Percentiles rank a stretch among this genome's conserved stretches.
Conservation (phyloP, 1,140 invertebrate genomes). For the Drosophila murphyi region DNA sequence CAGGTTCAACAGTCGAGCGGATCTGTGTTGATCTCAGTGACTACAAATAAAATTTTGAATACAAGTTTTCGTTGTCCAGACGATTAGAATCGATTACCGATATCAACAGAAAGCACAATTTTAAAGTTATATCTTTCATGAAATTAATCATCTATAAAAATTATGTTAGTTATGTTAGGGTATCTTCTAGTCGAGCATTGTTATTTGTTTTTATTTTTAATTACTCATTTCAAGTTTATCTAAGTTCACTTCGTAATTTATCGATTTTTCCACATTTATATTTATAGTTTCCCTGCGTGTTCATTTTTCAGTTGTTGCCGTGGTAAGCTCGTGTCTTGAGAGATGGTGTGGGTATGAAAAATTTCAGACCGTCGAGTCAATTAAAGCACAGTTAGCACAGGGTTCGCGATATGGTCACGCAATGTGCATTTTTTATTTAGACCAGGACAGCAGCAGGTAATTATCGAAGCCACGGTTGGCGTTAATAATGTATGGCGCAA, state of each 20-base stretch:
- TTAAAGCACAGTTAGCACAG: constrained; percentile 36
- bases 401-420: constrained; percentile 34
- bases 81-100: too few species aligned
- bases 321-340: too few species aligned
- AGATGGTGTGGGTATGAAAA: constrained; percentile 13
- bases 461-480: constrained; percentile 6
- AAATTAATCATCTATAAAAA: too few species aligned
- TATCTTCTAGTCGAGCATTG: too few species aligned
- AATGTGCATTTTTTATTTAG: constrained; percentile 50
- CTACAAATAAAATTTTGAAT: too few species aligned
- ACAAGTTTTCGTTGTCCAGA: too few species aligned
- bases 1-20: too few species aligned
- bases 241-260: constrained; percentile 28
- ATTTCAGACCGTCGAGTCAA: constrained; percentile 31
- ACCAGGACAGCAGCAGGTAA: constrained; percentile 15
- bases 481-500: constrained; percentile 33
- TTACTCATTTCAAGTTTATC: constrained; percentile 17
- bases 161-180: too few species aligned
- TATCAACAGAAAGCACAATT: too few species aligned
- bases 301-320: constrained; percentile 14
- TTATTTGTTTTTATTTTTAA: neutral
- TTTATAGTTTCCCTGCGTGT: constrained; percentile 17
- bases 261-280: constrained; percentile 26
- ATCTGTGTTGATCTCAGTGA: too few species aligned
- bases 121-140: too few species aligned